Conservation (phyloP, 1,140 invertebrate genomes). For the Meloidogyne floridensis region DNA sequence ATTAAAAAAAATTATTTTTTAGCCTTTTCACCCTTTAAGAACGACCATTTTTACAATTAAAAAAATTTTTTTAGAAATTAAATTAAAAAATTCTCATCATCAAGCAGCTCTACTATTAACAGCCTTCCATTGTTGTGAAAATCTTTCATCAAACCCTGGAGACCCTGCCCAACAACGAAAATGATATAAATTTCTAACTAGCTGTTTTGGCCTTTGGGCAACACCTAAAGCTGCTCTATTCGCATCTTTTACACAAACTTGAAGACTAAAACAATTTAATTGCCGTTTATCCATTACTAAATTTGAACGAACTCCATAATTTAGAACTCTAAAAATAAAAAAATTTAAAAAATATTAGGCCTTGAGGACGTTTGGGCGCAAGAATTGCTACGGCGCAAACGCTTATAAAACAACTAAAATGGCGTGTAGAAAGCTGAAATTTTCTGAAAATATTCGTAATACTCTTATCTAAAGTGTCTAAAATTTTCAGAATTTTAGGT, state of each 20-base stretch:
- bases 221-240: not conserved
- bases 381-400: not conserved
- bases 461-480: no score
- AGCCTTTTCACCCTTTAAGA: no score
- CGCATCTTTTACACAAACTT: constrained; percentile 47
- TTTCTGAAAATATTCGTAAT: not conserved
- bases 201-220: constrained; percentile 28
- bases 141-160: constrained; percentile 60
- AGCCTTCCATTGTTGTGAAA: constrained; percentile 39
- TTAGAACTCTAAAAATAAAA: constrained; percentile 52
- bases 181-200: constrained; percentile 56
- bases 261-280: constrained; percentile 43
- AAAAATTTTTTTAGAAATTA: not conserved
- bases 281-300: constrained; percentile 48
- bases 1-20: no score
- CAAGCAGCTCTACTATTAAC: constrained; percentile 12
- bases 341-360: not conserved
- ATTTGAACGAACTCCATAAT: constrained; percentile 60
- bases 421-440: not conserved
- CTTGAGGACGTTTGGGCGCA: not conserved
- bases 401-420: not conserved
- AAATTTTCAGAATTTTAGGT: no score
- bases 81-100: not conserved
- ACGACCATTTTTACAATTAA: not conserved
- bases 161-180: constrained; percentile 64